Evolutionary conservation across 2,888 invertebrate genomes (phyloP).

Genomic region (Machimus atricapillus): DNA sequence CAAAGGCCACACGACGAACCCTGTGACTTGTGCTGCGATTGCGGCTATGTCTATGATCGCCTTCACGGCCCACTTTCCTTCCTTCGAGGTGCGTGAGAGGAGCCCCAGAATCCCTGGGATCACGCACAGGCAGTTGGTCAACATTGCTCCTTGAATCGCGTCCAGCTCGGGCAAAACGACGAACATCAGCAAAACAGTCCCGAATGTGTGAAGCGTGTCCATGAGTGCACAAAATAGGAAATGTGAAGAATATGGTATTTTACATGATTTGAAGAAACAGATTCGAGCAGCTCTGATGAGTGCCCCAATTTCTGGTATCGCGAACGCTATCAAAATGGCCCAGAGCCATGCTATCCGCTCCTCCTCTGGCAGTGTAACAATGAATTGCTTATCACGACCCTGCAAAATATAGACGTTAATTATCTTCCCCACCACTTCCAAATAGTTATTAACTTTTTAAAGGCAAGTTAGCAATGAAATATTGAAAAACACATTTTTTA

Average conservation of each 20-base stretch:
- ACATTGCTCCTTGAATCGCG: conserved; percentile 93
- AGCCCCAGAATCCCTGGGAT: conserved; percentile 78
- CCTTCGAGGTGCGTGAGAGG: conserved; percentile 82
- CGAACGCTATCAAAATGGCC: conserved; percentile 86
- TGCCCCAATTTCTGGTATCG: conserved; percentile 87
- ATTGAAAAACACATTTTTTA: too few species aligned
- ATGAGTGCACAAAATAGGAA: conserved; percentile 73
- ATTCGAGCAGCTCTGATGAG: conserved; percentile 84
- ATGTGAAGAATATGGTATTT: conserved; percentile 67
- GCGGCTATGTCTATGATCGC: conserved; percentile 85
- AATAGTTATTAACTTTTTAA: background rate
- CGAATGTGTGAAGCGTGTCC: conserved; percentile 88
- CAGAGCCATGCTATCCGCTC: conserved; percentile 94
- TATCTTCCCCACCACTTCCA: background rate
- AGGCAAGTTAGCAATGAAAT: too few species aligned
- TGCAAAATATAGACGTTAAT: conserved; percentile 55
- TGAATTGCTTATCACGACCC: conserved; percentile 85
- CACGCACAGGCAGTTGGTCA: conserved; percentile 94
- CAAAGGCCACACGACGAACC: conserved; percentile 91
- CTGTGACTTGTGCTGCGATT: conserved; percentile 87
- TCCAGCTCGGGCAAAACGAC: conserved; percentile 90
- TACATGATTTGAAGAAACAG: conserved; percentile 89
- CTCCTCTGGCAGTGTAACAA: conserved; percentile 80
- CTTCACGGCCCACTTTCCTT: conserved; percentile 78
- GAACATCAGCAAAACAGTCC: conserved; percentile 85